Percentiles rank a stretch among this genome's conserved stretches.
Evolutionary conservation across 2,888 invertebrate species (phyloP).

Genomic region (Meandrusa payeni): DNA sequence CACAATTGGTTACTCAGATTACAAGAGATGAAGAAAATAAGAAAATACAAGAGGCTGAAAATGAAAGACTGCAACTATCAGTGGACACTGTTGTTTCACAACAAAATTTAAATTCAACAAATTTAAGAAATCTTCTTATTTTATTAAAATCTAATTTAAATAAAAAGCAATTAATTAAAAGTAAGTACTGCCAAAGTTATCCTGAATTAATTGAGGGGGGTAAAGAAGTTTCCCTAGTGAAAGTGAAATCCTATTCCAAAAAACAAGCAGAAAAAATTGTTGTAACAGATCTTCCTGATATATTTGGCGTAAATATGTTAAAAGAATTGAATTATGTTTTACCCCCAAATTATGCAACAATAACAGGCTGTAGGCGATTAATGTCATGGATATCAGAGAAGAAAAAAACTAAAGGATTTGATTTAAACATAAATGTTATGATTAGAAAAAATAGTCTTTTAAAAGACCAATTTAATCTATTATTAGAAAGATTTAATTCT

Average conservation of each 20-base stretch:
- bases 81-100: conserved; percentile 24
- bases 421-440: conserved; percentile 35
- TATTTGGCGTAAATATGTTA: conserved; percentile 49
- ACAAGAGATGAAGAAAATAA: conserved; percentile 35
- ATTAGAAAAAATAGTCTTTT: conserved; percentile 41
- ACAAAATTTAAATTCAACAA: conserved; percentile 35
- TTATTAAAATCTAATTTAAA: conserved; percentile 49
- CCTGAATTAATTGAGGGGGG: conserved; percentile 37
- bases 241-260: conserved; percentile 56
- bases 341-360: conserved; percentile 57
- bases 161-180: conserved; percentile 37
- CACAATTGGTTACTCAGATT: conserved; percentile 44
- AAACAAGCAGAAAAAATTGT: conserved; percentile 33
- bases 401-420: conserved; percentile 22
- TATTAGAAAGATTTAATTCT: conserved; percentile 50
- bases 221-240: conserved; percentile 33
- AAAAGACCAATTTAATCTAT: conserved; percentile 37
- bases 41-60: conserved; percentile 21
- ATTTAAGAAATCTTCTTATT: conserved; percentile 49
- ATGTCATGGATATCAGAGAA: conserved; percentile 39
- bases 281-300: conserved; percentile 37
- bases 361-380: conserved; percentile 55
- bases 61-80: conserved; percentile 22
- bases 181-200: conserved; percentile 37
- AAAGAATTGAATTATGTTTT: conserved; percentile 42